Evolutionary conservation across 2,888 invertebrate genomes (phyloP).

Genomic region (Graphium colonna): DNA sequence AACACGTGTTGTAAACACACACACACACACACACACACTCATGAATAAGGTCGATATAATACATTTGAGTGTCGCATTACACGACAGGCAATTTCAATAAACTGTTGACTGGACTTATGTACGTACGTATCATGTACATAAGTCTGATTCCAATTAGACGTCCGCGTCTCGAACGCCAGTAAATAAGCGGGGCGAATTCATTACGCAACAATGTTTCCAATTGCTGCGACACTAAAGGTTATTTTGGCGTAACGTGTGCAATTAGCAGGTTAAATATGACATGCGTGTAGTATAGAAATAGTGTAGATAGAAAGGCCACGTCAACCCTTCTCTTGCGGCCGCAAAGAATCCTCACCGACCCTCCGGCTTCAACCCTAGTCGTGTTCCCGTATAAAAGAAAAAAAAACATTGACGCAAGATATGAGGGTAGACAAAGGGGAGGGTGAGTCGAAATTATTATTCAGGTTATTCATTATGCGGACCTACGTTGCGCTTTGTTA

Average conservation of each 20-base stretch:
- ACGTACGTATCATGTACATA: too few species aligned
- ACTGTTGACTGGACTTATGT: slow-evolving; percentile 19
- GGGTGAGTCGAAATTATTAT: slow-evolving; percentile 50
- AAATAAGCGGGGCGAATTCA: slow-evolving; percentile 26
- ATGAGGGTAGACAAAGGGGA: slow-evolving; percentile 44
- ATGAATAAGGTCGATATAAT: slow-evolving; percentile 1
- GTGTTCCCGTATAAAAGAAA: slow-evolving; percentile 56
- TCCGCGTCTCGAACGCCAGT: slow-evolving; percentile 31
- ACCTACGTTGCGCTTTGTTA: slow-evolving; percentile 42
- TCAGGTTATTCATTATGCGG: slow-evolving; percentile 37
- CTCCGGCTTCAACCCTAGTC: slow-evolving; percentile 43
- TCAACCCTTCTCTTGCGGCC: slow-evolving; percentile 57
- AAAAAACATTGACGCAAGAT: slow-evolving; percentile 63
- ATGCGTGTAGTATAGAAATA: too few species aligned
- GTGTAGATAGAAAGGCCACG: slow-evolving; percentile 36
- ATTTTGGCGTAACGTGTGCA: slow-evolving; percentile 14
- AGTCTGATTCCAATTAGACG: slow-evolving; percentile 46
- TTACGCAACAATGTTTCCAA: slow-evolving; percentile 20
- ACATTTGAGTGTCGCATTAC: slow-evolving; percentile 10
- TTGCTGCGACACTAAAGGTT: slow-evolving; percentile 9
- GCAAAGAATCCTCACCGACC: slow-evolving; percentile 49
- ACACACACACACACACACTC: too few species aligned
- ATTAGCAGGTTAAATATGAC: slow-evolving; percentile 30
- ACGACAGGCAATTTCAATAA: slow-evolving; percentile 15
- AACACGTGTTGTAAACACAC: too few species aligned